A percentile compares a stretch with the other conserved stretches of the same genome.
phyloP scores from a whole-genome alignment of 2,888 invertebrate species.

The Callinectes sapidus region DNA sequence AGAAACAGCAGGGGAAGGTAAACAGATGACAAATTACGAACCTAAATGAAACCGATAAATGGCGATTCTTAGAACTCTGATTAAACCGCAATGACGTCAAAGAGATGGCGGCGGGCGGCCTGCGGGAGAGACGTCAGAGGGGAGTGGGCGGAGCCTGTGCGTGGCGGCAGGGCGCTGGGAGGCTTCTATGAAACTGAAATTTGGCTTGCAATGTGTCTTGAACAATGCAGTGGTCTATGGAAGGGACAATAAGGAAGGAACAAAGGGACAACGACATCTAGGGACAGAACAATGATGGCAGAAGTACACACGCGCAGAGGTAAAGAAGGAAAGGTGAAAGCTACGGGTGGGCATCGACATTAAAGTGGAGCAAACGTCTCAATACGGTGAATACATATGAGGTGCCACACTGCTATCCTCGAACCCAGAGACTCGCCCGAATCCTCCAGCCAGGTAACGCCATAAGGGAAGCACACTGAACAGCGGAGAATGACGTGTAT shows the following conservation, averaged over 20 bases:
- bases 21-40: background rate
- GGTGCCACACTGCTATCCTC: background rate
- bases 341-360: background rate
- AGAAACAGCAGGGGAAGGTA: background rate
- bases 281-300: background rate
- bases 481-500: too few species aligned
- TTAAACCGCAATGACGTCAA: slow-evolving; percentile 12
- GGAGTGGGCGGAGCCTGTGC: background rate
- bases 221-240: background rate
- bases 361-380: slow-evolving; percentile 16
- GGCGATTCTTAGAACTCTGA: background rate
- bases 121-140: slow-evolving; percentile 4
- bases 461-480: background rate
- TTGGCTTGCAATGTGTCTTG: background rate
- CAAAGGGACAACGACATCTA: background rate
- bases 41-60: background rate
- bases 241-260: background rate
- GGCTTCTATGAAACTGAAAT: background rate
- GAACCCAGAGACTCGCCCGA: background rate
- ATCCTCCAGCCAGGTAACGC: too few species aligned
- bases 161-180: background rate
- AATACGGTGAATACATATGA: background rate
- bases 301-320: background rate
- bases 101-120: background rate
- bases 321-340: background rate